Evolutionary conservation across 2,797 vertebrate species (phyloP).

Genomic region (Pangasius mekongensis): DNA sequence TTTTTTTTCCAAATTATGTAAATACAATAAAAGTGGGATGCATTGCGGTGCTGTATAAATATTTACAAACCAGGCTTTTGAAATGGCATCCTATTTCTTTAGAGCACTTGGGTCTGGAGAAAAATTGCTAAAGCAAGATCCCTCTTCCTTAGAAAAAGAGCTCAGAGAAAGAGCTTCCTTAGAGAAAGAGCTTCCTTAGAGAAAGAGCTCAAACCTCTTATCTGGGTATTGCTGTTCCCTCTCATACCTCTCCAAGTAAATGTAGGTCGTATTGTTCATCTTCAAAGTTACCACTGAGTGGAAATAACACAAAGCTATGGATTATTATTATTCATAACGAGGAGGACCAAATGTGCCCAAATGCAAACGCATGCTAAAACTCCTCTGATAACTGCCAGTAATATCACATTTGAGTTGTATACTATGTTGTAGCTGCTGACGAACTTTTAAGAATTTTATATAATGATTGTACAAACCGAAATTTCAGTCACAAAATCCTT

Average conservation of each 20-base stretch:
- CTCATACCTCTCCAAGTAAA: slow-evolving; percentile 34
- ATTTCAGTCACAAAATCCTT: not conserved
- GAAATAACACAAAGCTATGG: not conserved
- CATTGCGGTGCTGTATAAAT: not conserved
- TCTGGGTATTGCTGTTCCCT: slow-evolving; percentile 35
- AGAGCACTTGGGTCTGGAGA: slow-evolving; percentile 15
- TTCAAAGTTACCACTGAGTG: slow-evolving; percentile 16
- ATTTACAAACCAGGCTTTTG: slow-evolving; percentile 35
- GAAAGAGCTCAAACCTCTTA: slow-evolving; percentile 21
- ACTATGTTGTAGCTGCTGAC: not conserved
- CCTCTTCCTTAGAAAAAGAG: slow-evolving; percentile 14
- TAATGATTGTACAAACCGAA: not conserved
- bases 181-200: slow-evolving; percentile 33
- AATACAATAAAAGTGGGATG: not conserved
- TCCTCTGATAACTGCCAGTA: not conserved
- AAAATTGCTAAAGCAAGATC: slow-evolving; percentile 19
- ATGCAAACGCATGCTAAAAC: not conserved
- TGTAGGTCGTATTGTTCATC: slow-evolving; percentile 37
- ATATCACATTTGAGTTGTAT: not conserved
- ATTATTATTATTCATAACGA: slow-evolving; percentile 3
- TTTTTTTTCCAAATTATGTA: not conserved
- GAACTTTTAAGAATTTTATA: not conserved
- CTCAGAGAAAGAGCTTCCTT: not conserved
- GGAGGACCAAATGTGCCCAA: not conserved
- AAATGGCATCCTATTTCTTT: slow-evolving; percentile 4